These are phyloP conservation scores for Artibeus lituratus DNA, from an alignment of 2,797 vertebrate genomes.

Conservation along the genomic window DNA sequence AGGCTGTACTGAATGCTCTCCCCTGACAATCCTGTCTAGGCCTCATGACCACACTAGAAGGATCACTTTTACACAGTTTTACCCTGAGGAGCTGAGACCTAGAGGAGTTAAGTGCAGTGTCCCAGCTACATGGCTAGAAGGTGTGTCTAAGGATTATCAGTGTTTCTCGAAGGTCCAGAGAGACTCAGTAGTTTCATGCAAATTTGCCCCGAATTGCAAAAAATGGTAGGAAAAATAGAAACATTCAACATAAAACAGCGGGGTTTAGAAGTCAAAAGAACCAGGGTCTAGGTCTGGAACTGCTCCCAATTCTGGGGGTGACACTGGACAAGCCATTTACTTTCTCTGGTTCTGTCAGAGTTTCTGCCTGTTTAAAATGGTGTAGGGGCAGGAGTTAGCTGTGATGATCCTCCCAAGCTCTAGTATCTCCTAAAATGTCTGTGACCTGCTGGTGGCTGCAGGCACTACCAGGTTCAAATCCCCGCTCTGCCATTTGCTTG, in stretches of 20 bases:
- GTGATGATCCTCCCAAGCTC: background rate
- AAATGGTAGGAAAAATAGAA: background rate
- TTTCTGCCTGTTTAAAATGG: background rate
- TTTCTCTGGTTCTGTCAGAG: background rate
- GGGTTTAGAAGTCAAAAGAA: background rate
- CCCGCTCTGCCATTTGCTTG: background rate
- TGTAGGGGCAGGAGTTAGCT: background rate
- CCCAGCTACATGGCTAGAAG: background rate
- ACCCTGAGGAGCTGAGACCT: background rate
- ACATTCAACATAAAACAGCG: background rate
- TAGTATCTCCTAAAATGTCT: background rate
- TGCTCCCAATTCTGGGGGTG: background rate
- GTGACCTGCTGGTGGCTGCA: background rate
- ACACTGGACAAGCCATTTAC: background rate
- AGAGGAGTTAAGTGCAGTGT: background rate
- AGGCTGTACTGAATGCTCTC: background rate
- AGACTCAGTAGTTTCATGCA: background rate
- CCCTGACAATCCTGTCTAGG: background rate
- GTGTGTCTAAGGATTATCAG: background rate
- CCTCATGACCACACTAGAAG: background rate
- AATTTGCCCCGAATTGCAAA: conserved; percentile 6
- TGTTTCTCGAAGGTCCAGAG: background rate
- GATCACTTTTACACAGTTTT: background rate
- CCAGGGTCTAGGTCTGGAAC: background rate
- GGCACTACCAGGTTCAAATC: background rate